A percentile compares a stretch with the other conserved stretches of the same genome.
Conservation (phyloP, 1,140 invertebrate genomes). For the Lethocerus indicus region DNA sequence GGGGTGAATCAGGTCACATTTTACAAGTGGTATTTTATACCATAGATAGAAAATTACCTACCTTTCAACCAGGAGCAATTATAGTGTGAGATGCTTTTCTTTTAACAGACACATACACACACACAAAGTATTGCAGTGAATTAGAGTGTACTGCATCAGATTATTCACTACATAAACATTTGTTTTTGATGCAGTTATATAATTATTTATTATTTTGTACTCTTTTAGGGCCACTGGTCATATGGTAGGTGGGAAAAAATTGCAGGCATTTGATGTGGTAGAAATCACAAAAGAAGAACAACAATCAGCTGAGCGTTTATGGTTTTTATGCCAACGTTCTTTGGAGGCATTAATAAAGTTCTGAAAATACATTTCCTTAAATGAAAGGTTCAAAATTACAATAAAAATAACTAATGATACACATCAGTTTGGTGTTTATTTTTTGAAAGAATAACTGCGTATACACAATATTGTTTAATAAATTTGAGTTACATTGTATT, state of each 20-base stretch:
- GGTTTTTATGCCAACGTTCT: slow-evolving; percentile 6
- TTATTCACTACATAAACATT: neutral
- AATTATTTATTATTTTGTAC: neutral
- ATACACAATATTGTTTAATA: too few species aligned
- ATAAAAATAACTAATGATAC: too few species aligned
- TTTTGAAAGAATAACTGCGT: too few species aligned
- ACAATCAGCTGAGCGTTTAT: slow-evolving; percentile 14
- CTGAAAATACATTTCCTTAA: too few species aligned
- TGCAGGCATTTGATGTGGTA: slow-evolving; percentile 5
- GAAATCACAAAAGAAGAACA: slow-evolving; percentile 5
- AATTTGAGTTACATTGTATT: too few species aligned
- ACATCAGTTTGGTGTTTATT: too few species aligned
- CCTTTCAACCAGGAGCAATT: neutral
- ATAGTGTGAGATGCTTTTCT: slow-evolving; percentile 2
- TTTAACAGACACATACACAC: too few species aligned
- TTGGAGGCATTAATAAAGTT: slow-evolving; percentile 6
- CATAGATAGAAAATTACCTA: slow-evolving; percentile 11
- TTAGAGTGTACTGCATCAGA: too few species aligned
- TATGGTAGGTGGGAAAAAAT: slow-evolving; percentile 11
- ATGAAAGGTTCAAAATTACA: too few species aligned
- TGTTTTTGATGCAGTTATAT: neutral
- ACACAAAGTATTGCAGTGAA: too few species aligned
- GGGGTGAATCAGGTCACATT: neutral
- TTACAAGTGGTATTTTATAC: slow-evolving; percentile 9
- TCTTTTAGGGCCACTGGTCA: slow-evolving; percentile 6